A percentile compares a stretch with the other conserved stretches of the same genome.
These are phyloP conservation scores for Gouania willdenowi DNA, from an alignment of 2,797 vertebrate genomes.

Conservation along the genomic window DNA sequence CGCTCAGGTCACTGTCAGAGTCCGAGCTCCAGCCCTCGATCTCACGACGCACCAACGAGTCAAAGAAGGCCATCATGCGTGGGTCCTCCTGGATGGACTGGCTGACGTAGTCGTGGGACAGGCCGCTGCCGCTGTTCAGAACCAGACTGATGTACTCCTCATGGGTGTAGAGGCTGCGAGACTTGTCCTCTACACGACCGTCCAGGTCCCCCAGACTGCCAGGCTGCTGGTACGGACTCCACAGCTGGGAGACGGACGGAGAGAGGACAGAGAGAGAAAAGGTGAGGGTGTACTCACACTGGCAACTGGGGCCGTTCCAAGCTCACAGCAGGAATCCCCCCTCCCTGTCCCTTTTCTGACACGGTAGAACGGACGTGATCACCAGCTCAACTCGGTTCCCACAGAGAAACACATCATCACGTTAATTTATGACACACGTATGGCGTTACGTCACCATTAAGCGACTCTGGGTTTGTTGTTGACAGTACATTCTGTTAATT, in stretches of 20 bases:
- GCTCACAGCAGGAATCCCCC: too few relatives aligned
- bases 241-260: conserved; percentile 76
- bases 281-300: too few relatives aligned
- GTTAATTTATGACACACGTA: too few relatives aligned
- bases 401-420: too few relatives aligned
- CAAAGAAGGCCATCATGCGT: conserved; percentile 98
- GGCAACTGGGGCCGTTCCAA: too few relatives aligned
- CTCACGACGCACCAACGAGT: conserved; percentile 93
- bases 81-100: conserved; percentile 98
- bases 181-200: conserved; percentile 90
- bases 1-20: conserved; percentile 91
- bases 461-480: too few relatives aligned
- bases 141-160: conserved; percentile 98
- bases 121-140: conserved; percentile 92
- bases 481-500: too few relatives aligned
- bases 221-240: conserved; percentile 97
- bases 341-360: too few relatives aligned
- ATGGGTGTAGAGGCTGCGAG: conserved; percentile 93
- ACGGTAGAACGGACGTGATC: too few relatives aligned
- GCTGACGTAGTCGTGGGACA: conserved; percentile 96
- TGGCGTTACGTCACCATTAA: too few relatives aligned
- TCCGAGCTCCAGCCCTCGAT: conserved; percentile 98
- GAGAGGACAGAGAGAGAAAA: too few relatives aligned
- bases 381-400: too few relatives aligned
- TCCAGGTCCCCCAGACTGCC: conserved; percentile 91